A percentile compares a stretch with the other conserved stretches of the same genome.
Evolutionary conservation across 2,888 invertebrate genomes (phyloP).

Genomic region (Ariolimax columbianus): DNA sequence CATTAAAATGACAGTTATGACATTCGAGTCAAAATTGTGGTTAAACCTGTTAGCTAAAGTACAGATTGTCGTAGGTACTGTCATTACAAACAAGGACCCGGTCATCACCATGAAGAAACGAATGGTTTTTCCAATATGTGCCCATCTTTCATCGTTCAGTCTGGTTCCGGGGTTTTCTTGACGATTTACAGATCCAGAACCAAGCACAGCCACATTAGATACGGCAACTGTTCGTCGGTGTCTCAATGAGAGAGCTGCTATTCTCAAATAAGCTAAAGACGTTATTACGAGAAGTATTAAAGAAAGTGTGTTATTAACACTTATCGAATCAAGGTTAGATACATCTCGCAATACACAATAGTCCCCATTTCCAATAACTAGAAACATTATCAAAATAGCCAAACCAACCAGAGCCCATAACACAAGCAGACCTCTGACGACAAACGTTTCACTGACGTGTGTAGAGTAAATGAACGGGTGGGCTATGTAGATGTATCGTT

Average conservation of each 20-base stretch:
- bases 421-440: not conserved
- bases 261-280: not conserved
- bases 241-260: not conserved
- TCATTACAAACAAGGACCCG: not conserved
- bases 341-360: too few species aligned
- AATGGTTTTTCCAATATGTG: not conserved
- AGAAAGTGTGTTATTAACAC: too few species aligned
- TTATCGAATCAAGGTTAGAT: too few species aligned
- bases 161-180: not conserved
- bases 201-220: not conserved
- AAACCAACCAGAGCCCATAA: not conserved
- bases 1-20: not conserved
- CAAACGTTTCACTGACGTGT: not conserved
- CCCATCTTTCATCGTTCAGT: not conserved
- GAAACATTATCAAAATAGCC: not conserved
- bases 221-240: not conserved
- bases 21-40: not conserved
- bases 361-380: too few species aligned
- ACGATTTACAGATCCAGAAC: not conserved
- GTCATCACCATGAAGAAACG: not conserved
- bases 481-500: not conserved
- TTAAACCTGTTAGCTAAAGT: not conserved
- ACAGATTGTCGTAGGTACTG: not conserved
- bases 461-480: not conserved
- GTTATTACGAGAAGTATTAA: not conserved